A percentile compares a stretch with the other conserved stretches of the same genome.
These are phyloP conservation scores for Pachypeltis micranthus DNA, from an alignment of 1,140 invertebrate species.

Conservation along the genomic window DNA sequence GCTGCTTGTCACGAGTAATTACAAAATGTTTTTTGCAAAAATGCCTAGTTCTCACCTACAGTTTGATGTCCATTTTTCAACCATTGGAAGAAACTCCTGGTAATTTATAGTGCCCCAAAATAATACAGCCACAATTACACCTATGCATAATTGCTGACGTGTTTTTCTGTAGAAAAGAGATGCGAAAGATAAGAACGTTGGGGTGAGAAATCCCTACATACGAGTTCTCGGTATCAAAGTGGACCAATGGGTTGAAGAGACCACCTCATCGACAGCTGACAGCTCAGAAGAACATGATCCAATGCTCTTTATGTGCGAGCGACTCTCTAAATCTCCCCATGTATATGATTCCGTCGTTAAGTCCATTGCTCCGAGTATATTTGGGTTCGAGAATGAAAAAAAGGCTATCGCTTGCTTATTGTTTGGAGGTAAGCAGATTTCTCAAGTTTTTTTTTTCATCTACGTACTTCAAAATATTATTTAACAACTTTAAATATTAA, in stretches of 20 bases:
- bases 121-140: no score
- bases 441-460: no score
- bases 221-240: slow-evolving; percentile 85
- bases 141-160: neutral
- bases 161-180: slow-evolving; percentile 41
- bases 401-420: slow-evolving; percentile 92
- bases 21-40: no score
- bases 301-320: slow-evolving; percentile 50
- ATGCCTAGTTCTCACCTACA: no score
- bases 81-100: no score
- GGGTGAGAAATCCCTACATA: slow-evolving; percentile 87
- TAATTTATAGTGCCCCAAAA: no score
- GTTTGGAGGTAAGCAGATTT: slow-evolving; percentile 76
- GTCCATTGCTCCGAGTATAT: slow-evolving; percentile 96
- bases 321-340: slow-evolving; percentile 71
- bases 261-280: slow-evolving; percentile 53
- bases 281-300: slow-evolving; percentile 36
- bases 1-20: no score
- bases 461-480: neutral
- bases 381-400: slow-evolving; percentile 88
- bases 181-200: slow-evolving; percentile 40
- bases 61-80: no score
- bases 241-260: slow-evolving; percentile 40
- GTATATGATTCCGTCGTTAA: slow-evolving; percentile 81
- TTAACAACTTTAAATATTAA: slow-evolving; percentile 1